Base-by-base conservation (phyloP, 2,113 vertebrate genomes). In the Synchiropus splendidus region DNA sequence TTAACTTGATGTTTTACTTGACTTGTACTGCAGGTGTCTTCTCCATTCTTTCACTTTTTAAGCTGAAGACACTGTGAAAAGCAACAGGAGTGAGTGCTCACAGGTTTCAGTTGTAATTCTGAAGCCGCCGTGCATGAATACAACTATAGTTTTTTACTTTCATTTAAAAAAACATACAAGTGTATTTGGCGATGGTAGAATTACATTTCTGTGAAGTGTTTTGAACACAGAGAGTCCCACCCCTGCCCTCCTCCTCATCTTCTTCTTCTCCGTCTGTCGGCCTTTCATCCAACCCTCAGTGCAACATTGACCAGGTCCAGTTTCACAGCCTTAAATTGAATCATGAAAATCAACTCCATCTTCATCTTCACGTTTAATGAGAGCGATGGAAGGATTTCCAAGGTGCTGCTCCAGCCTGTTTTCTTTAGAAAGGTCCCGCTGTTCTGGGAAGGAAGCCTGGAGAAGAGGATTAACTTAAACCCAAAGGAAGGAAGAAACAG, bases 301-400 rank as follows among this genome's bases (percentile, higher is more conserved):
- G 50, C 39, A 6, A 36, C n/a, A 10, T 17, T 42, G 63, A 35
- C 12, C 6, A 56, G 62, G 49, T 80, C 72, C 58, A 35, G 67
- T 83, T 86, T 82, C 79, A 78, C 17, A 2, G 54, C 47, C 61
- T 74, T 73, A 80, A 85, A 85, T 80, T 71, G 57, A 81, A 83
- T 84, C 74, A 85, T 47, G 60, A 83, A 79, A 80, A 74, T 81
- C 77, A 79, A 80, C 72, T 69, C 63, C 16, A 55, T 78, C 69
- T 61, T 72, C 66, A 75, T 70, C 69, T 58, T 62, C 46, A 35
- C 61, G 46, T 72, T 72, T 75, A 82, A 75, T 73, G 59, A 75
- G 70, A 66, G 67, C 72, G 60, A 52, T 48, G 59, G 67, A 58
- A 58, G 67, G 81, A 79, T 79, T 79, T 85, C 61, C 37, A 74